Base-by-base conservation (phyloP, 2,888 invertebrate species). In the Autographa gamma region DNA sequence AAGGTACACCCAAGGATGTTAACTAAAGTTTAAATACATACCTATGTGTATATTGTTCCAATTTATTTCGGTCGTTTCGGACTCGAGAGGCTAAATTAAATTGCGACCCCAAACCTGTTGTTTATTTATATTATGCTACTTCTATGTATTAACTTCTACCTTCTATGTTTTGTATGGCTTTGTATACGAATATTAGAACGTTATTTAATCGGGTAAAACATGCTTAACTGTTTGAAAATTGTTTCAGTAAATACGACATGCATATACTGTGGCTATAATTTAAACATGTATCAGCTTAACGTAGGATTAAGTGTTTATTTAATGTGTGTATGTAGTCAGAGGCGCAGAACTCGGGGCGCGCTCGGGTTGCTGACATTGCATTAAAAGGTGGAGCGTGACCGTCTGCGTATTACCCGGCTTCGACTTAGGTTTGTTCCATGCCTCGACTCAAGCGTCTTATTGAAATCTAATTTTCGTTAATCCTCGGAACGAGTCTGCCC, bases 381-480 rank as follows among this genome's bases (percentile, higher is more conserved):
- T 91, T 93, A 90, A 89, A 91, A 91, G 88, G 88, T 90, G 88
- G 87, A 92, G 89, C 93, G 92, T 94, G 93, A 92, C 93, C 92
- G 91, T 92, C 92, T 90, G 90, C 86, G 89, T 89, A 88, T 89
- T 91, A 89, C 89, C 87, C 91, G 89, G 92, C 91, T 92, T 90
- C 90, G 88, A 88, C 90, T 92, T 90, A 90, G 92, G 91, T 92
- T 92, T 91, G 92, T 91, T 89, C 88, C 90, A 85, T 89, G 90
- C 87, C 87, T 86, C 90, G 91, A 85, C 89, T 91, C 93, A 92
- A 93, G 89, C 94, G 92, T 94, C 94, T 95, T 94, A 95, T 95
- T 94, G 95, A 94, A 95, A 95, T 95, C 93, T 93, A 94, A 95
- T 95, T 95, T 95, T 94, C 93, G 92, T 89, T 95, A 95, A 95